phyloP scores from a whole-genome alignment of 2,113 vertebrate species.

The Neomonachus schauinslandi region DNA sequence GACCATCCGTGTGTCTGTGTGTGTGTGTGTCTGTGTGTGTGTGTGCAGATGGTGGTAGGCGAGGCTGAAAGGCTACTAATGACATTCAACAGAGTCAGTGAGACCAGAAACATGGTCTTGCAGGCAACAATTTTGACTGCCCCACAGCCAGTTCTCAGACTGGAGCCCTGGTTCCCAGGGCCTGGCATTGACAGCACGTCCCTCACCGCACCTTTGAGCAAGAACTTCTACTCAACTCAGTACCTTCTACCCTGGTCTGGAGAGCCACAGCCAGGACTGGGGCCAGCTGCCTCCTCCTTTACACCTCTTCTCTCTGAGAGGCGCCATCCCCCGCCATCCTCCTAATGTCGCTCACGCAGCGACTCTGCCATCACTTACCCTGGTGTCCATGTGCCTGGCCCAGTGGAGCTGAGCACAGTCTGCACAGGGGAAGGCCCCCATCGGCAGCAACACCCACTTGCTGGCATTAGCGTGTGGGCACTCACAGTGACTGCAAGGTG shows the following conservation, averaged over 20 bases:
- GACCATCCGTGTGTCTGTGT: background rate
- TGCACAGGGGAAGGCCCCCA: background rate
- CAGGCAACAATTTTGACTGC: background rate
- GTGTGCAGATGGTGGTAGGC: no score
- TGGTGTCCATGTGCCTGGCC: background rate
- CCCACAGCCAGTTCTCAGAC: background rate
- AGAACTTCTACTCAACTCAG: background rate
- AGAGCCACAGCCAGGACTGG: background rate
- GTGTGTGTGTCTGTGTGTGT: background rate
- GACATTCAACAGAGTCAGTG: background rate
- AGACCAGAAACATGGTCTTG: background rate
- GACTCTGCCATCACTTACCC: background rate
- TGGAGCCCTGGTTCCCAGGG: background rate
- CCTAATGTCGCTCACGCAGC: background rate
- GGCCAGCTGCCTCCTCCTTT: background rate
- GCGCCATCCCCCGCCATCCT: fast-evolving
- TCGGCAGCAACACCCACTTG: no score
- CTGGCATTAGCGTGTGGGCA: background rate
- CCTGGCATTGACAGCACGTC: fast-evolving
- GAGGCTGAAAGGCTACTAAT: background rate
- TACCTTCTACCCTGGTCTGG: no score
- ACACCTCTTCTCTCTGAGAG: background rate
- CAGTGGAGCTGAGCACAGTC: background rate
- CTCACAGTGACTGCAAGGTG: background rate
- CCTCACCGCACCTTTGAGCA: background rate